phyloP scores from a whole-genome alignment of 2,113 vertebrate genomes.

The Halichoeres trimaculatus region DNA sequence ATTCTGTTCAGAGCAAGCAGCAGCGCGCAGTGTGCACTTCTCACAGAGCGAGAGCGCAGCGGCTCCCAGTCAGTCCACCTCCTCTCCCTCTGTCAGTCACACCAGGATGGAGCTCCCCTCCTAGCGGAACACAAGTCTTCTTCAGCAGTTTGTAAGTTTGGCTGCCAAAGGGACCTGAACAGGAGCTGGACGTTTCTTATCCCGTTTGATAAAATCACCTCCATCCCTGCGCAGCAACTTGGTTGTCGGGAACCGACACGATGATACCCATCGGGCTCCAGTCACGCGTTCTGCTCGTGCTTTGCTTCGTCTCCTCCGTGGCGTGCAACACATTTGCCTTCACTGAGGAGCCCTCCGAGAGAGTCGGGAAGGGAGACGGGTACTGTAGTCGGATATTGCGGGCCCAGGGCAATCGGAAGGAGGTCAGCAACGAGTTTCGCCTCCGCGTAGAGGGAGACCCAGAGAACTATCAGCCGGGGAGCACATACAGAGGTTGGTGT shows the following conservation, averaged over 20 bases:
- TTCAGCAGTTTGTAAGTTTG: slow-evolving; percentile 68
- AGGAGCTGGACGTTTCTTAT: slow-evolving; percentile 13
- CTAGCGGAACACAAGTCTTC: slow-evolving; percentile 61
- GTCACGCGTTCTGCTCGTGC: slow-evolving; percentile 78
- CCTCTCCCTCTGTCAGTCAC: slow-evolving; percentile 46
- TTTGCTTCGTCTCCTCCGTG: slow-evolving; percentile 83
- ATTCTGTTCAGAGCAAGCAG: slow-evolving; percentile 79
- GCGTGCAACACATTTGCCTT: slow-evolving; percentile 85
- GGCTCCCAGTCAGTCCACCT: slow-evolving; percentile 49
- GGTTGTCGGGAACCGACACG: slow-evolving; percentile 9
- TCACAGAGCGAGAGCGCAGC: slow-evolving; percentile 75
- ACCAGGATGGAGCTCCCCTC: slow-evolving; percentile 74
- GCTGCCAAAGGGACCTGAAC: slow-evolving; percentile 40
- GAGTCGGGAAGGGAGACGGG: slow-evolving; percentile 90
- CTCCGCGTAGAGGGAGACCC: slow-evolving; percentile 96
- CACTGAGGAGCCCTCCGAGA: slow-evolving; percentile 92
- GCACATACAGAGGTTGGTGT: slow-evolving; percentile 94
- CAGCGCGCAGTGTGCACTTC: slow-evolving; percentile 82
- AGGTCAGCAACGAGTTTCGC: slow-evolving; percentile 93
- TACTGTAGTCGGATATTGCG: slow-evolving; percentile 94
- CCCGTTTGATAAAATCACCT: neutral
- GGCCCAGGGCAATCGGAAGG: slow-evolving; percentile 91
- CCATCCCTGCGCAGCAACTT: slow-evolving; percentile 25
- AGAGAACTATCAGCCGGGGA: slow-evolving; percentile 94
- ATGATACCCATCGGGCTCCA: slow-evolving; percentile 80